phyloP scores from a whole-genome alignment of 2,888 invertebrate genomes.

The Theodoxus fluviatilis region DNA sequence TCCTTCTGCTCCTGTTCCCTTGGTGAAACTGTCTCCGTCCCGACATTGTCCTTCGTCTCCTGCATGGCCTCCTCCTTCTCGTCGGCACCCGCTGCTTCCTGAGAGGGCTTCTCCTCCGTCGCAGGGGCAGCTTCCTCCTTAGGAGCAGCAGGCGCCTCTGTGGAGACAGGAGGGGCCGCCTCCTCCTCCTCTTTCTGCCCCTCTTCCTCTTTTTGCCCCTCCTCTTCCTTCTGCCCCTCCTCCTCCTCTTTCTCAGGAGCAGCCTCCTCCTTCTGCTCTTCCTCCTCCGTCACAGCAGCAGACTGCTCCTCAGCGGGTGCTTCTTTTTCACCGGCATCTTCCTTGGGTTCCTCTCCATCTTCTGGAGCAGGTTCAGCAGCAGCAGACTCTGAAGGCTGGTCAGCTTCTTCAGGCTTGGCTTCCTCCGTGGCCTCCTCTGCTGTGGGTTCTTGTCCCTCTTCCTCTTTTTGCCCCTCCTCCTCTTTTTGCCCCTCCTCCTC shows the following conservation, averaged over 20 bases:
- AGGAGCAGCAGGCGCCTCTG: slow-evolving; percentile 22
- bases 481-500: not conserved
- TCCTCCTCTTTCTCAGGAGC: not conserved
- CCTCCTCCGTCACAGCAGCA: too few species aligned
- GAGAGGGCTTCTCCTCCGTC: not conserved
- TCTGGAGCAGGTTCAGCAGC: slow-evolving; percentile 18
- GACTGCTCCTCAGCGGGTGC: too few species aligned
- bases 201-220: not conserved
- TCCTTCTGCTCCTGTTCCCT: not conserved
- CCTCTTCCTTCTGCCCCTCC: slow-evolving; percentile 1
- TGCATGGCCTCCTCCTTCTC: slow-evolving; percentile 24
- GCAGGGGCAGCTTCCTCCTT: slow-evolving; percentile 23
- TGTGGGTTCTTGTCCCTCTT: slow-evolving; percentile 4
- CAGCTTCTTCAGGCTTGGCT: slow-evolving; percentile 24
- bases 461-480: slow-evolving; percentile 24
- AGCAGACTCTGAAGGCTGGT: slow-evolving; percentile 9
- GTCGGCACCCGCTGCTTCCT: not conserved
- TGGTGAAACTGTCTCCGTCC: not conserved
- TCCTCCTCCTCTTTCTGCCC: slow-evolving; percentile 20
- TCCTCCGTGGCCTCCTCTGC: slow-evolving; percentile 24
- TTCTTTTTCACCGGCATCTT: too few species aligned
- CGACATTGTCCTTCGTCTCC: slow-evolving; percentile 31
- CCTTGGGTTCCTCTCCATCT: slow-evolving; percentile 21
- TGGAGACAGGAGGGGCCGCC: slow-evolving; percentile 22
- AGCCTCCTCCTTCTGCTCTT: slow-evolving; percentile 5